Conservation (phyloP, 1,140 invertebrate species). For the Nasonia vitripennis region DNA sequence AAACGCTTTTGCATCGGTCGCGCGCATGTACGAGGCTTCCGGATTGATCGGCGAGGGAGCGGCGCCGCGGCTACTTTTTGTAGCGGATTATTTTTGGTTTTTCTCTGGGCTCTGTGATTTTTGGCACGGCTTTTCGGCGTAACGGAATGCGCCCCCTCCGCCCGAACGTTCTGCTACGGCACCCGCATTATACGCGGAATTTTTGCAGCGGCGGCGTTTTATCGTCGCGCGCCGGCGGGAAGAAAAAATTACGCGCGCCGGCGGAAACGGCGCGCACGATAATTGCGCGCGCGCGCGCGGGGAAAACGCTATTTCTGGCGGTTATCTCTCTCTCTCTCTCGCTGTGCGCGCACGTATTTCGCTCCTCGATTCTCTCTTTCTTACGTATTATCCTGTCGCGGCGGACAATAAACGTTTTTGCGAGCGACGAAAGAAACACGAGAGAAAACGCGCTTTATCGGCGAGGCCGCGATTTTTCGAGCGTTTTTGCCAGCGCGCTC, state of each 20-base stretch:
- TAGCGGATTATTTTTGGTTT: background rate
- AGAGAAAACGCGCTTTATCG: background rate
- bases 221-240: background rate
- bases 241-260: background rate
- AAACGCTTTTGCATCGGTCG: background rate
- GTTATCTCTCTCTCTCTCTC: background rate
- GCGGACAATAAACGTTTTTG: background rate
- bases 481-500: background rate
- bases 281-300: background rate
- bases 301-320: background rate
- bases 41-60: background rate
- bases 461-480: background rate
- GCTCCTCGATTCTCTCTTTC: background rate
- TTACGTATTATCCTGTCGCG: background rate
- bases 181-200: background rate
- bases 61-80: background rate
- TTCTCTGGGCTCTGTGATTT: background rate
- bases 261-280: background rate
- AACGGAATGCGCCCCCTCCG: background rate
- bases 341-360: background rate
- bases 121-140: slow-evolving; percentile 2
- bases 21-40: background rate
- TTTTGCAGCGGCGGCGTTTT: background rate
- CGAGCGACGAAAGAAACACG: background rate
- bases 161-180: too few species aligned